Base-by-base conservation (phyloP, 2,797 vertebrate species). In the Megalops cyprinoides region DNA sequence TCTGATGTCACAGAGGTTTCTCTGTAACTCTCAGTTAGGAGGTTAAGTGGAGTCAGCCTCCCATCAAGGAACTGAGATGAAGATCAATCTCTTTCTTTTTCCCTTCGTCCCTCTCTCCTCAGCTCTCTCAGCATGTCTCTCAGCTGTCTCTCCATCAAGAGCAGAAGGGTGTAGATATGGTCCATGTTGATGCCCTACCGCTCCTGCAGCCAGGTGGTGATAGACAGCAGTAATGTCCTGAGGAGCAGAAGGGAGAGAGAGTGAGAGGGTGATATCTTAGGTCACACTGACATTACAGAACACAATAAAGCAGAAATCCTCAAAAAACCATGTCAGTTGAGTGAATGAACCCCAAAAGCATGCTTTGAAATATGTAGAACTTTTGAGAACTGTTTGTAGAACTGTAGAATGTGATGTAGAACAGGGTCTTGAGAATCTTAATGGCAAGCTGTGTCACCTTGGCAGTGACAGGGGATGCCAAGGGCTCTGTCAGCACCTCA, bases 351-450 rank as follows among this genome's bases (percentile, higher is more conserved):
- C 23, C 49, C 44, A 46, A 8, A 37, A 42, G 31, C n/a, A n/a
- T 53, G 3, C 31, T 23, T 42, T 95, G 84, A n/a, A n/a, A n/a
- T n/a, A 96, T 89, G 84, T 94, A 96, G 84, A 96, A 95, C 73
- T 93, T 88, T 96, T 95, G 76, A 95, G 92, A 80, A 94, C n/a
- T n/a, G n/a, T n/a, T n/a, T n/a, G n/a, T n/a, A n/a, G n/a, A n/a
- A n/a, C n/a, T n/a, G n/a, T n/a, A n/a, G n/a, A n/a, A n/a, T n/a
- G n/a, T 95, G 84, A 96, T 89, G 84, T 94, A 96, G 84, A 96
- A 95, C 73, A 96, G 90, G 82, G 93, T 93, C 88, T 96, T 95
- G 76, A 95, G 92, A 80, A 94, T 90, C 89, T 96, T 94, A 31
- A 89, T 84, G 76, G 92, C 80, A 0, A 89, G 87, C 84, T 95